phyloP scores from a whole-genome alignment of 2,113 vertebrate genomes.

The Cricetomys ansorgei region DNA sequence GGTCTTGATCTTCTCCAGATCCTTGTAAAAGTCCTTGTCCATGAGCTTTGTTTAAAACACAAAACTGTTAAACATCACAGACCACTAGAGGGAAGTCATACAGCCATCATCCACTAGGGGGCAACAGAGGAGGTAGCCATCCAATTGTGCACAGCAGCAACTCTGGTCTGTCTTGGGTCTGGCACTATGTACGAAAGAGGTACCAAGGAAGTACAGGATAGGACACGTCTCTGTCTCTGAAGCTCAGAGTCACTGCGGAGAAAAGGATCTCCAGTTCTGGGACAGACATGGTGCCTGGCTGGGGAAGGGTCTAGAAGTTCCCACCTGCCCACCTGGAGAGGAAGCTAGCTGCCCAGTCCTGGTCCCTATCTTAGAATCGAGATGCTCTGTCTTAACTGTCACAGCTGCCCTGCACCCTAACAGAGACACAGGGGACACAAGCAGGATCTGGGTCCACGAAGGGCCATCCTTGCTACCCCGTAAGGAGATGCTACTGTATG shows the following conservation, averaged over 20 bases:
- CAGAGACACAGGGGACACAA: neutral
- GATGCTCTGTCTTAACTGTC: neutral
- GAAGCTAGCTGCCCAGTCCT: neutral
- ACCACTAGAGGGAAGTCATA: slow-evolving; percentile 76
- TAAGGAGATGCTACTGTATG: neutral
- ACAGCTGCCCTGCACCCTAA: neutral
- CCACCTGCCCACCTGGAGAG: fast-evolving
- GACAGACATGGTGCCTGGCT: neutral
- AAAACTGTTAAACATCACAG: slow-evolving; percentile 84
- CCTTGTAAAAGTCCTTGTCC: slow-evolving; percentile 98
- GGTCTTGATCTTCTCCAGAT: slow-evolving; percentile 99
- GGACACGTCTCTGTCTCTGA: fast-evolving
- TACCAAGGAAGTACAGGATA: fast-evolving
- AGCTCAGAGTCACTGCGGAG: fast-evolving
- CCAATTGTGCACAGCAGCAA: too few species aligned
- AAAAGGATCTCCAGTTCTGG: fast-evolving
- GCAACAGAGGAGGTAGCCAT: neutral
- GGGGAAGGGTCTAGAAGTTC: fast-evolving
- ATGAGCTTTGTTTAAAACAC: slow-evolving; percentile 94
- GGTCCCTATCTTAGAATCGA: neutral
- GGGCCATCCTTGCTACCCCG: fast-evolving
- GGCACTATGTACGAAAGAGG: fast-evolving
- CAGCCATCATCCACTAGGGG: neutral
- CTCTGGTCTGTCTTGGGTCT: too few species aligned
- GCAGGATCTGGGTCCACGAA: too few species aligned